A percentile compares a stretch with the other conserved stretches of the same genome.
phyloP scores from a whole-genome alignment of 2,113 vertebrate genomes.

The Dipodomys stephensi region DNA sequence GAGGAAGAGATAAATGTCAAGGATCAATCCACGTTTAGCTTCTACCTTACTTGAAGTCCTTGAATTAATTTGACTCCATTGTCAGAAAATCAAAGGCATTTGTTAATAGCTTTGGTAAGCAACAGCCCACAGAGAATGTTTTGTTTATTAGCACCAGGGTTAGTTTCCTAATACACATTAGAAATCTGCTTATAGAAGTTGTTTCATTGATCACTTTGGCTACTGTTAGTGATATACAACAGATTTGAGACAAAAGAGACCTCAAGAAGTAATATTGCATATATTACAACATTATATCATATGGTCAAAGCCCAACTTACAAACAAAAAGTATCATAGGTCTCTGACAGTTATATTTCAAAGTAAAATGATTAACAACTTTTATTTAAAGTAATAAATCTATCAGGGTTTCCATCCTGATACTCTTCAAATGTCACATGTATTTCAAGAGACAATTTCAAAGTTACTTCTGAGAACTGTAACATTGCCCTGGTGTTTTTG shows the following conservation, averaged over 20 bases:
- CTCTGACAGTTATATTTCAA: constrained; percentile 27
- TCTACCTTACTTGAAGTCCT: constrained; percentile 34
- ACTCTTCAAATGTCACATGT: not conserved
- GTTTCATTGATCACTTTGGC: not conserved
- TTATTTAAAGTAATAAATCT: constrained; percentile 20
- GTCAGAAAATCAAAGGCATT: constrained; percentile 58
- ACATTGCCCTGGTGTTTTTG: not conserved
- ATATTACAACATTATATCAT: not conserved
- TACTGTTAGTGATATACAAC: not conserved
- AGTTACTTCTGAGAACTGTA: not conserved
- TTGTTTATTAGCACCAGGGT: not conserved
- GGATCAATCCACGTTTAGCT: constrained; percentile 43
- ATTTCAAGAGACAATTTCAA: not conserved
- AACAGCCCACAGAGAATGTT: constrained; percentile 26
- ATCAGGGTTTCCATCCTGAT: not conserved
- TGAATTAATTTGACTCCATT: constrained; percentile 67
- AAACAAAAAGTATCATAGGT: not conserved
- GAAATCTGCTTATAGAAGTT: not conserved
- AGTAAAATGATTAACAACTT: not conserved
- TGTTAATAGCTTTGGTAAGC: constrained; percentile 16
- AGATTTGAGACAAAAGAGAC: not conserved
- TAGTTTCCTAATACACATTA: not conserved
- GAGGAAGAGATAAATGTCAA: constrained; percentile 51
- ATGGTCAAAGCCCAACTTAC: constrained; percentile 13
- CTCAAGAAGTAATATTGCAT: not conserved